Conservation (phyloP, 2,888 invertebrate species). For the Cephonodes hylas region DNA sequence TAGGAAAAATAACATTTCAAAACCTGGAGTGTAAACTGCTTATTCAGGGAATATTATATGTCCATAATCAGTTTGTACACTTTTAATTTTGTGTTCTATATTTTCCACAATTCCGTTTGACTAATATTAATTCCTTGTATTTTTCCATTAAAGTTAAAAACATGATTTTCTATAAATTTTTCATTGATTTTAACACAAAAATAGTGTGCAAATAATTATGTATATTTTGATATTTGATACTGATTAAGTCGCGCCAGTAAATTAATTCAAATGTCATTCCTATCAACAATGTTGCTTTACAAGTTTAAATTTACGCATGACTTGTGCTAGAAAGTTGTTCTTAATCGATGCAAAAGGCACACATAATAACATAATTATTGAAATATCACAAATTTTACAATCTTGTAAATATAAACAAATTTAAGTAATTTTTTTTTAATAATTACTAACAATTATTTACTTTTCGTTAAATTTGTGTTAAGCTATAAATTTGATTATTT, state of each 20-base stretch:
- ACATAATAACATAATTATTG: neutral
- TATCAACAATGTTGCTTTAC: neutral
- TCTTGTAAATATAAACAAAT: neutral
- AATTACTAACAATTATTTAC: too few species aligned
- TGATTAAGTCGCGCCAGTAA: neutral
- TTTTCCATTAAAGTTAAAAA: too few species aligned
- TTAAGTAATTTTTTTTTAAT: neutral
- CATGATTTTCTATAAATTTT: neutral
- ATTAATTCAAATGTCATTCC: neutral
- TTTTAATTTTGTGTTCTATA: too few species aligned
- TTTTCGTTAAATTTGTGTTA: too few species aligned
- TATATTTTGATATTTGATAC: neutral
- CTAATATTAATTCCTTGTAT: too few species aligned
- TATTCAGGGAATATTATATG: too few species aligned
- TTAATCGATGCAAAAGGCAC: neutral
- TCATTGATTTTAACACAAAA: neutral
- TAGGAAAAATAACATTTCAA: too few species aligned
- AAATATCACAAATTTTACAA: neutral
- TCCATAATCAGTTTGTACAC: too few species aligned
- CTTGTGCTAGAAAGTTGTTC: neutral
- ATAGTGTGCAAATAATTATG: neutral
- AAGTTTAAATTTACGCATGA: slow-evolving; percentile 1
- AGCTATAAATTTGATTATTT: too few species aligned
- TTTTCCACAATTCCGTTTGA: too few species aligned
- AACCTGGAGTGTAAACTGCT: too few species aligned